These are phyloP conservation scores for Leptatherina wallacei DNA, from an alignment of 2,797 vertebrate species.

Conservation along the genomic window DNA sequence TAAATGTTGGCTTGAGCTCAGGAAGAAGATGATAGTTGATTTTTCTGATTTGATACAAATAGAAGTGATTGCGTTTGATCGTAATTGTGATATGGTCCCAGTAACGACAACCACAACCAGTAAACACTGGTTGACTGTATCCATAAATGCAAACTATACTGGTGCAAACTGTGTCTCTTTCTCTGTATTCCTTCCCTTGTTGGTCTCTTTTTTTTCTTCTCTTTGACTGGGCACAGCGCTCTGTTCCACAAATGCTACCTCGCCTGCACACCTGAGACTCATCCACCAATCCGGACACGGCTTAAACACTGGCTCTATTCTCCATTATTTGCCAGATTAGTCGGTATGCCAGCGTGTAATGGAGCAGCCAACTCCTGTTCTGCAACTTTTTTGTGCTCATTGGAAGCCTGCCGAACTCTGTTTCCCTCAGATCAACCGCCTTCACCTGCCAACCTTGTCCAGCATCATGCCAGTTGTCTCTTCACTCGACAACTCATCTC, in stretches of 20 bases:
- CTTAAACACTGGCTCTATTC: neutral
- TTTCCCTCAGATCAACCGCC: neutral
- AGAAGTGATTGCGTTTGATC: no score
- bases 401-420: neutral
- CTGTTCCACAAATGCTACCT: neutral
- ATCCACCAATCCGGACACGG: neutral
- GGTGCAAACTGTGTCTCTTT: neutral
- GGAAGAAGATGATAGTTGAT: no score
- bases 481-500: neutral
- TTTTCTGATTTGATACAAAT: no score
- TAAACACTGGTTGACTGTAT: neutral
- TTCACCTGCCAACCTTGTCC: slow-evolving; percentile 8
- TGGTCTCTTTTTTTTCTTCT: neutral
- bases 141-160: neutral
- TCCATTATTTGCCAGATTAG: neutral
- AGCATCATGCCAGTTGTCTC: neutral
- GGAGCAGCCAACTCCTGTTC: neutral
- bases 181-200: neutral
- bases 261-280: neutral
- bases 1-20: no score
- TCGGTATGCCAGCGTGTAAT: neutral
- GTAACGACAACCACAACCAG: neutral
- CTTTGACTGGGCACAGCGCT: neutral
- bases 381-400: neutral
- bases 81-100: no score